Conservation (phyloP, 2,113 vertebrate species). For the Scophthalmus maximus region DNA sequence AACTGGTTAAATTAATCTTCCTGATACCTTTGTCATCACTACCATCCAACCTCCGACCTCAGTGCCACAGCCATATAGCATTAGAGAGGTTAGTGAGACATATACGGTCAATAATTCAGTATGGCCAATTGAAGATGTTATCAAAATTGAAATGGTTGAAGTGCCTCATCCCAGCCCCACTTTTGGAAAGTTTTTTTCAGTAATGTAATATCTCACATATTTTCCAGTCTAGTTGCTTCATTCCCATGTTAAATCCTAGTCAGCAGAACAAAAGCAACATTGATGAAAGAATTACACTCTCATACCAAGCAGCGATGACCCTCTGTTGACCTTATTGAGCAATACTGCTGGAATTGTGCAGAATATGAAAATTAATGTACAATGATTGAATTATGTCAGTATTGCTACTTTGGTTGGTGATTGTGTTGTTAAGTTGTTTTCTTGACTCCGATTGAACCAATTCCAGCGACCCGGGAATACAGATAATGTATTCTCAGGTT, state of each 20-base stretch:
- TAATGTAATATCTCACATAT: slow-evolving; percentile 32
- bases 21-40: too few species aligned
- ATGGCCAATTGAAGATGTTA: too few species aligned
- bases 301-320: slow-evolving; percentile 36
- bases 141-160: too few species aligned
- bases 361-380: slow-evolving; percentile 34
- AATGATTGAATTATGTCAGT: slow-evolving; percentile 12
- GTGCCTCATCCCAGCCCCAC: too few species aligned
- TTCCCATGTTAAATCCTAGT: slow-evolving; percentile 58
- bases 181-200: too few species aligned
- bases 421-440: not conserved
- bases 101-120: too few species aligned
- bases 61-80: too few species aligned
- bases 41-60: too few species aligned
- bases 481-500: not conserved
- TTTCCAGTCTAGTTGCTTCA: slow-evolving; percentile 54
- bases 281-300: slow-evolving; percentile 60
- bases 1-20: too few species aligned
- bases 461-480: not conserved
- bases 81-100: too few species aligned
- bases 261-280: slow-evolving; percentile 76
- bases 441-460: not conserved
- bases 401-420: not conserved
- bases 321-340: slow-evolving; percentile 46
- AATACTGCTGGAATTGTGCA: slow-evolving; percentile 48